Conservation (phyloP, 2,888 invertebrate genomes). For the Napeogenes sylphis region DNA sequence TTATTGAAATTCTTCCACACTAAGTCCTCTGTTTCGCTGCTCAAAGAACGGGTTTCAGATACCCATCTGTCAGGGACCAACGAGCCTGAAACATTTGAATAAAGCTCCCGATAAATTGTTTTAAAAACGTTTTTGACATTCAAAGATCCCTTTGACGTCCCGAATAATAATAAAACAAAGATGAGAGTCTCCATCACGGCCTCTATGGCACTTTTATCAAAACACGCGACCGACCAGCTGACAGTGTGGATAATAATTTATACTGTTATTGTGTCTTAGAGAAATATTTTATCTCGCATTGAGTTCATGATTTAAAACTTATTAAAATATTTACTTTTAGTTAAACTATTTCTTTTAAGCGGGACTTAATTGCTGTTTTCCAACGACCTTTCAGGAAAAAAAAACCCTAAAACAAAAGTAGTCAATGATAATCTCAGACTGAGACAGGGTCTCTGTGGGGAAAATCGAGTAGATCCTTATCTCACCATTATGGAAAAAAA, state of each 20-base stretch:
- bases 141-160: slow-evolving; percentile 26
- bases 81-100: slow-evolving; percentile 28
- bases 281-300: no score
- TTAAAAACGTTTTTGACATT: slow-evolving; percentile 27
- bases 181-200: slow-evolving; percentile 17
- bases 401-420: no score
- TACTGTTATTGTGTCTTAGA: background rate
- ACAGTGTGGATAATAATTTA: slow-evolving; percentile 5
- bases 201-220: slow-evolving; percentile 16
- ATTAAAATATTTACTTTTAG: no score
- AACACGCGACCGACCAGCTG: slow-evolving; percentile 6
- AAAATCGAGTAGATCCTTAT: no score
- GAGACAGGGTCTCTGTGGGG: no score
- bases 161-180: slow-evolving; percentile 25
- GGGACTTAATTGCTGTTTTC: no score
- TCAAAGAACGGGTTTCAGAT: slow-evolving; percentile 28
- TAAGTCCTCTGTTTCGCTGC: slow-evolving; percentile 18
- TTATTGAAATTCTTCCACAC: slow-evolving; percentile 29
- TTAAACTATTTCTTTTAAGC: no score
- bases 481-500: no score
- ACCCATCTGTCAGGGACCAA: slow-evolving; percentile 23
- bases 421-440: no score
- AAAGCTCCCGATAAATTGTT: slow-evolving; percentile 26
- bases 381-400: no score
- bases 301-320: no score